Evolutionary conservation across 2,113 vertebrate species (phyloP).

Genomic region (Lagopus leucura): DNA sequence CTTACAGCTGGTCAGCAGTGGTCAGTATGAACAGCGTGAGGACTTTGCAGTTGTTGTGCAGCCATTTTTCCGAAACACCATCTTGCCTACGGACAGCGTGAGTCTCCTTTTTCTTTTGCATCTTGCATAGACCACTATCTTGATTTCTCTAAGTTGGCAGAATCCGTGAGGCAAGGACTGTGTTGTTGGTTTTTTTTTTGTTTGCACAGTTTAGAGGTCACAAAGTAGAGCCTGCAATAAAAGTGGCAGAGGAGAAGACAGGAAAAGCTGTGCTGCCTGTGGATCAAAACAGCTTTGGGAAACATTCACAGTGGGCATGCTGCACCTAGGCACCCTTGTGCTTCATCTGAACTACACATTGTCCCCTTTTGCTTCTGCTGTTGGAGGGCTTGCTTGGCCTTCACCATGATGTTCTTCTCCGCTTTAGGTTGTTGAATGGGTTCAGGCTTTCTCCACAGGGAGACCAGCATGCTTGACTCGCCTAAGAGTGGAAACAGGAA

Average conservation of each 20-base stretch:
- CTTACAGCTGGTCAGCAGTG: slow-evolving; percentile 62
- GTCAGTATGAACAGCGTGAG: slow-evolving; percentile 79
- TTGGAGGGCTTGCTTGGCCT: background rate
- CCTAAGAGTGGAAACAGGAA: background rate
- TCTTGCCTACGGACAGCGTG: slow-evolving; percentile 82
- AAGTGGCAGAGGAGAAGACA: background rate
- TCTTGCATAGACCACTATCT: background rate
- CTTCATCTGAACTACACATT: background rate
- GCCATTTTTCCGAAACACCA: slow-evolving; percentile 85
- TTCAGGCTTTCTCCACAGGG: background rate
- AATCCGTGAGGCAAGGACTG: background rate
- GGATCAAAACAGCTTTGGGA: background rate
- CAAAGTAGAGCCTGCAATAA: background rate
- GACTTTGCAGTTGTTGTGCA: slow-evolving; percentile 88
- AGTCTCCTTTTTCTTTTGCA: slow-evolving; percentile 30
- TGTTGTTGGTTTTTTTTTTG: background rate
- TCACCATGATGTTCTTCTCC: background rate
- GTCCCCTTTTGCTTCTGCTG: background rate
- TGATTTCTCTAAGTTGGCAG: background rate
- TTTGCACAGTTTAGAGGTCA: background rate
- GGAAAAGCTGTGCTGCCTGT: background rate
- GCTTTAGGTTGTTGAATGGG: background rate
- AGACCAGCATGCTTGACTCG: background rate
- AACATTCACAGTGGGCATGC: background rate
- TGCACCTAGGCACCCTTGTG: background rate